Evolutionary conservation across 2,113 vertebrate species (phyloP).

Genomic region (Alouatta palliata): DNA sequence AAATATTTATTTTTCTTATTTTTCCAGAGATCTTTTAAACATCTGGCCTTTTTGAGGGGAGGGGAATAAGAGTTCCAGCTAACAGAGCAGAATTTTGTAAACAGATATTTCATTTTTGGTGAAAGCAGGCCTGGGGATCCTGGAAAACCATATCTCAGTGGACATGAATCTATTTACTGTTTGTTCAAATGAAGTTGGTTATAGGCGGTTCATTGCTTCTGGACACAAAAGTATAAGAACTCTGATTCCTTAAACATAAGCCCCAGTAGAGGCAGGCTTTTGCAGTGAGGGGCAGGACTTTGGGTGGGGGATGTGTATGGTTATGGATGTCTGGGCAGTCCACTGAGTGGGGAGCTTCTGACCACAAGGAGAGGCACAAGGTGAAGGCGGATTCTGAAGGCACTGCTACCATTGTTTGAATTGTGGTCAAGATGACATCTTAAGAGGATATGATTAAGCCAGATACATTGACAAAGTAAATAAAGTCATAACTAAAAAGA

Average conservation of each 20-base stretch:
- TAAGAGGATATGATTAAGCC: neutral
- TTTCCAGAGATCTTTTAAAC: conserved; percentile 3
- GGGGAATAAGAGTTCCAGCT: neutral
- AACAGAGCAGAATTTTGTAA: neutral
- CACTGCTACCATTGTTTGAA: neutral
- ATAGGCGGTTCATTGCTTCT: neutral
- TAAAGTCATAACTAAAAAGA: neutral
- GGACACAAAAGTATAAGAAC: neutral
- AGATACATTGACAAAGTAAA: neutral
- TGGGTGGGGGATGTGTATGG: neutral
- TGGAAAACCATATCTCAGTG: neutral
- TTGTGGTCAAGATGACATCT: neutral
- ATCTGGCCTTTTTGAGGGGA: neutral
- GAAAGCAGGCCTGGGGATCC: neutral
- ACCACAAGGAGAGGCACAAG: neutral
- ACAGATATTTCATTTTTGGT: neutral
- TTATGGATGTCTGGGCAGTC: neutral
- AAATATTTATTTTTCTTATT: conserved; percentile 8
- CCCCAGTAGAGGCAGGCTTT: neutral
- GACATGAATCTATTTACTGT: neutral
- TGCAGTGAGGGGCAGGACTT: neutral
- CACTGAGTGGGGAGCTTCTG: neutral
- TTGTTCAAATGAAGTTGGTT: neutral
- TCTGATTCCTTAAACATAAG: neutral
- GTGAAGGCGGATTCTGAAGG: neutral